phyloP scores from a whole-genome alignment of 2,113 vertebrate species.

The Muntiacus muntjak region DNA sequence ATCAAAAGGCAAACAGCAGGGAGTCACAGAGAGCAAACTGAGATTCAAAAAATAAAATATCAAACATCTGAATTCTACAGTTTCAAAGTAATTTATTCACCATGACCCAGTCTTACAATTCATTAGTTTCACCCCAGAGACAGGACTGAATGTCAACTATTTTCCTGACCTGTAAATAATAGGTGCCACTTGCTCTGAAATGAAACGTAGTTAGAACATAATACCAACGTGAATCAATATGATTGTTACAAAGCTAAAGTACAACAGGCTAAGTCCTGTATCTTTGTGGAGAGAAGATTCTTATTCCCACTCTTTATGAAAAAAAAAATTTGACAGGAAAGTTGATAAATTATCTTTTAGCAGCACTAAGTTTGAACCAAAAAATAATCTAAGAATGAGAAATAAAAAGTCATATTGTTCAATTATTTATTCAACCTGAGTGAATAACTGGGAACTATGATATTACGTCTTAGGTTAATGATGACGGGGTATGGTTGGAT shows the following conservation, averaged over 20 bases:
- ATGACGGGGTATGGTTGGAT: neutral
- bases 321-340: slow-evolving; percentile 30
- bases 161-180: slow-evolving; percentile 74
- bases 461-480: neutral
- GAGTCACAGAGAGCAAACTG: neutral
- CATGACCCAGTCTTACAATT: slow-evolving; percentile 42
- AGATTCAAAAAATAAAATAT: slow-evolving; percentile 56
- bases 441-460: neutral
- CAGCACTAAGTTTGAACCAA: slow-evolving; percentile 1
- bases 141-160: slow-evolving; percentile 56
- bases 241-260: slow-evolving; percentile 62
- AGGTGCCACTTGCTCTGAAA: slow-evolving; percentile 64
- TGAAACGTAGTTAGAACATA: slow-evolving; percentile 63
- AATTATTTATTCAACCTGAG: neutral
- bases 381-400: slow-evolving; percentile 16
- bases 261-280: slow-evolving; percentile 47
- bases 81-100: slow-evolving; percentile 71
- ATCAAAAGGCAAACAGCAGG: slow-evolving; percentile 43
- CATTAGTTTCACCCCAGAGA: slow-evolving; percentile 65
- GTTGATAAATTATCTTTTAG: slow-evolving; percentile 47
- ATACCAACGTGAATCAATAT: slow-evolving; percentile 61
- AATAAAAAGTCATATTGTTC: neutral
- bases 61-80: slow-evolving; percentile 55
- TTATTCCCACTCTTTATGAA: slow-evolving; percentile 33
- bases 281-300: neutral